Conservation (phyloP, 2,113 vertebrate genomes). For the Anoplopoma fimbria region DNA sequence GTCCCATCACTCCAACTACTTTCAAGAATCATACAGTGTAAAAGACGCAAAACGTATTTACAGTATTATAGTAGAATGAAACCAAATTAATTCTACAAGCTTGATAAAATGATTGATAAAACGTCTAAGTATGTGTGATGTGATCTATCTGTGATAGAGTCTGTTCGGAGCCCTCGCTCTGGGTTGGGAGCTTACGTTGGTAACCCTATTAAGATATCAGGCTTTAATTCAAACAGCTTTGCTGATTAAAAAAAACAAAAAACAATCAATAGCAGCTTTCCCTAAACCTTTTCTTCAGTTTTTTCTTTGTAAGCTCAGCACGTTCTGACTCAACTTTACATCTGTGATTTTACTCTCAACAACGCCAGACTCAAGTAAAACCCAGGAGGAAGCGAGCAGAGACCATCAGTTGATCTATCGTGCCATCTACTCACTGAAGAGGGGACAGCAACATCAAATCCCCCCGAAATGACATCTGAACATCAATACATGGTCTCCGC, state of each 20-base stretch:
- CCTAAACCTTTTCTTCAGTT: conserved; percentile 51
- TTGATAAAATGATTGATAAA: conserved; percentile 58
- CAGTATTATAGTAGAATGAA: background rate
- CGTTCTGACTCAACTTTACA: conserved; percentile 45
- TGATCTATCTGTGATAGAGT: conserved; percentile 22
- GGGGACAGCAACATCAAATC: conserved; percentile 77
- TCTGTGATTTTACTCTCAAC: conserved; percentile 36
- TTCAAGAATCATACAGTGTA: background rate
- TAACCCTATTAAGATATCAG: conserved; percentile 69
- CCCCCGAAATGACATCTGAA: conserved; percentile 80
- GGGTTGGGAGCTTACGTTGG: conserved; percentile 59
- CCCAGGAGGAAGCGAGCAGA: conserved; percentile 66
- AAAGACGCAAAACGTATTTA: conserved; percentile 5
- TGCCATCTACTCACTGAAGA: conserved; percentile 64
- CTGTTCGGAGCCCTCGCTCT: background rate
- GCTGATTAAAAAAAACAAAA: conserved; percentile 14
- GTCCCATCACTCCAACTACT: background rate
- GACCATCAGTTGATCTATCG: conserved; percentile 66
- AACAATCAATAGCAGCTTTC: conserved; percentile 65
- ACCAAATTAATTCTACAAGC: background rate
- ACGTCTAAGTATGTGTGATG: conserved; percentile 13
- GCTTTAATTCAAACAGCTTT: conserved; percentile 73
- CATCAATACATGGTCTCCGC: conserved; percentile 79
- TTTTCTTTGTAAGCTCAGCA: conserved; percentile 63
- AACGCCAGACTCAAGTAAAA: conserved; percentile 51